Base-by-base conservation (phyloP, 2,797 vertebrate genomes). In the Corythornis leucogaster region DNA sequence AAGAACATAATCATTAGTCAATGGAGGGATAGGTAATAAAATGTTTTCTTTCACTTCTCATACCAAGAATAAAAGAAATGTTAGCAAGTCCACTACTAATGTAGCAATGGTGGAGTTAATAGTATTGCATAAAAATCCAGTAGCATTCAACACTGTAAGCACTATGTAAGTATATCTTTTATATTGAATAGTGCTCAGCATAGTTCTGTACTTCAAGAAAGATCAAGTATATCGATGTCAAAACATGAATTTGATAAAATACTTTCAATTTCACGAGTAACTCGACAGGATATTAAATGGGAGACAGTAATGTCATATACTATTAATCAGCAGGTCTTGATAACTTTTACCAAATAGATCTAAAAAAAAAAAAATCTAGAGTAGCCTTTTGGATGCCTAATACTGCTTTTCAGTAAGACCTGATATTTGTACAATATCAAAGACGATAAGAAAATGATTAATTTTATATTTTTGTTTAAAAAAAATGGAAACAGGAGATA, bases 211-310 rank as follows among this genome's bases (percentile, higher is more conserved):
- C 26, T 75, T 70, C 38, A 12, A 70, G 18, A 75, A 92, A 83
- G 61, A 87, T 64, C 40, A 74, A 68, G 66, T 77, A 57, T 77
- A 57, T 21, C 64, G 57, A 80, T 68, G 61, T 70, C 59, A 86
- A 74, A 73, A 84, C 31, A 74, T 15, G 55, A 86, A 59, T 54
- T n/a, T 62, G 75, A 93, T 77, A 79, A 92, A 91, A 86, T 62
- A 58, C 19, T 77, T 96, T 61, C 35, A 35, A 81, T 88, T 94
- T 76, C 62, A 74, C 69, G 15, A 68, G 75, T 63, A 80, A 74
- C 57, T 81, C 40, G 62, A 48, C 31, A 53, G 50, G 86, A 64
- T 89, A 90, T 92, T 70, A 77, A 92, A 74, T 15, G 58, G 21
- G 21, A 89, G 53, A 16, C 48, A 77, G 48, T 70, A 76, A 77